A percentile compares a stretch with the other conserved stretches of the same genome.
phyloP scores from a whole-genome alignment of 2,797 vertebrate genomes.

The Tapera naevia region DNA sequence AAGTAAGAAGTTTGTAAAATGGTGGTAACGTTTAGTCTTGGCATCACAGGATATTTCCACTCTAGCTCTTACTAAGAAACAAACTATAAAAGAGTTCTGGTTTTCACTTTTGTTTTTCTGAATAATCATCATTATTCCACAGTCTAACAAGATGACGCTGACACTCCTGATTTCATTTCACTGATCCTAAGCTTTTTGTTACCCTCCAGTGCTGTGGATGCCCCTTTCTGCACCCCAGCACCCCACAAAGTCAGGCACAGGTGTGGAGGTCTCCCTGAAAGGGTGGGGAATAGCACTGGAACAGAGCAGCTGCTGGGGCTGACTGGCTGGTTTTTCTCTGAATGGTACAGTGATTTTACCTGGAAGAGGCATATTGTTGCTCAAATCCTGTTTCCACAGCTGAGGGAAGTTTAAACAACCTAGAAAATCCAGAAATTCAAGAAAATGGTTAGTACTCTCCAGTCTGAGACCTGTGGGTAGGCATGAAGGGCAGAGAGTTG shows the following conservation, averaged over 20 bases:
- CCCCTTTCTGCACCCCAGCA: background rate
- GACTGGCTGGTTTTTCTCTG: background rate
- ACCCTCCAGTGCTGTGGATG: background rate
- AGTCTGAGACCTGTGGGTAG: background rate
- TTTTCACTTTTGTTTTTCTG: background rate
- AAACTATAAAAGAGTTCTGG: background rate
- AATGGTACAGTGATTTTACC: background rate
- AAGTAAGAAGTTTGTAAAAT: background rate
- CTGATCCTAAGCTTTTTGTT: background rate
- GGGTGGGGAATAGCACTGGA: background rate
- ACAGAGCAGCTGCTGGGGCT: background rate
- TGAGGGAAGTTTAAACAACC: background rate
- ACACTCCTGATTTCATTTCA: background rate
- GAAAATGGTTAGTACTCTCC: background rate
- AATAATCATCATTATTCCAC: background rate
- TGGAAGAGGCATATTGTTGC: background rate
- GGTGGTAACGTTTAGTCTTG: background rate
- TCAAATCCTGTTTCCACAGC: background rate
- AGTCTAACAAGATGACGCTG: background rate
- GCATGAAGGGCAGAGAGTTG: background rate
- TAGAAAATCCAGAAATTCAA: background rate
- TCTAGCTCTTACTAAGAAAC: background rate
- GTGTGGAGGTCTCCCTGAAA: background rate
- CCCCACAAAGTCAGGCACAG: background rate
- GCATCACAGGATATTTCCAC: background rate